Percentiles rank a stretch among this genome's conserved stretches.
Conservation (phyloP, 92 coral and sea anemone genomes). For the Parazoanthus swiftii region DNA sequence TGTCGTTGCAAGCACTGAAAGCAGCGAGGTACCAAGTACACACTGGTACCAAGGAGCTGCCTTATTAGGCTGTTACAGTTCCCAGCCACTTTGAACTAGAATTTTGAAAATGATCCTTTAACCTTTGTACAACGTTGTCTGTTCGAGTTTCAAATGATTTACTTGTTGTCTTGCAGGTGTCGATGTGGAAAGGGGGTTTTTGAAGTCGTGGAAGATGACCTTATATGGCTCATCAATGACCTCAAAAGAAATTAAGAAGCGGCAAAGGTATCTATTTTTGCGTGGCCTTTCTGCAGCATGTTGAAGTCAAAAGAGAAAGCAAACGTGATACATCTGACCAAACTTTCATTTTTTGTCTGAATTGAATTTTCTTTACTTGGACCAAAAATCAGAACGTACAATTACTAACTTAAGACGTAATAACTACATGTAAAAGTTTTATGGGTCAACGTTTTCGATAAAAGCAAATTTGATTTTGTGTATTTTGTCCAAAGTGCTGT, state of each 20-base stretch:
- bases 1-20: too few relatives aligned
- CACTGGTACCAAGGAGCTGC: too few relatives aligned
- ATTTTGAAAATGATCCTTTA: neutral
- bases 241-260: conserved; percentile 64
- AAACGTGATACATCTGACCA: neutral
- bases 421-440: neutral
- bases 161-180: conserved; percentile 53
- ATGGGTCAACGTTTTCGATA: neutral
- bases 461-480: neutral
- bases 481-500: neutral
- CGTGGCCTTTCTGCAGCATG: neutral
- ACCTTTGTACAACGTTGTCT: neutral
- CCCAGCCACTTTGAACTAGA: neutral
- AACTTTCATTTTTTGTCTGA: neutral
- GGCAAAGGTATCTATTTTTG: conserved; percentile 60
- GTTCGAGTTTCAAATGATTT: neutral
- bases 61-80: neutral
- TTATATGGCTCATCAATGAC: conserved; percentile 95
- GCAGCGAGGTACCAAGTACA: too few relatives aligned
- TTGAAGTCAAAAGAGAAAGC: neutral
- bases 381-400: too few relatives aligned
- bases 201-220: conserved; percentile 88
- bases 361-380: too few relatives aligned
- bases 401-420: neutral
- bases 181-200: conserved; percentile 79